Percentiles rank a stretch among this genome's conserved stretches.
These are phyloP conservation scores for Rapana venosa DNA, from an alignment of 2,888 invertebrate genomes.

Conservation along the genomic window DNA sequence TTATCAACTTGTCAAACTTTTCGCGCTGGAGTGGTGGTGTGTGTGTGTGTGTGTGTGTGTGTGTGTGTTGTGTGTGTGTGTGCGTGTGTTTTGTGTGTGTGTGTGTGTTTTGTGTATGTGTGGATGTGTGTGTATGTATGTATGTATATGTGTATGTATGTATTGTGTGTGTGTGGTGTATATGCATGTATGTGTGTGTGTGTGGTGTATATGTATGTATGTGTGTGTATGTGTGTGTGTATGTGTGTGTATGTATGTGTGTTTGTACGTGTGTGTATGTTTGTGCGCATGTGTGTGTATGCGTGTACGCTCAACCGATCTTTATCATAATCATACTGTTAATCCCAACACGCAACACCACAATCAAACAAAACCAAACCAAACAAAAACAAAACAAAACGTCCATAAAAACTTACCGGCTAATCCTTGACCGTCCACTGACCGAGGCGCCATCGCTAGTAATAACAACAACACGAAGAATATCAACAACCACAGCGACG, in stretches of 20 bases:
- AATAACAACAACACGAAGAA: slow-evolving; percentile 12
- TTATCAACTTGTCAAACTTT: too few relatives aligned
- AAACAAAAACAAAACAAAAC: not conserved
- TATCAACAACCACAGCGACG: not conserved
- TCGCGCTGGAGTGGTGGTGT: not conserved
- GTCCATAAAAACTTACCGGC: slow-evolving; percentile 4
- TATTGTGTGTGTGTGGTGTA: not conserved
- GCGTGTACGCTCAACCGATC: too few relatives aligned
- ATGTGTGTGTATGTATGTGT: not conserved
- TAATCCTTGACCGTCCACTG: slow-evolving; percentile 20
- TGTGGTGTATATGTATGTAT: slow-evolving; percentile 13
- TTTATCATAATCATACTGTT: not conserved
- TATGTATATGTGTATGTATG: not conserved
- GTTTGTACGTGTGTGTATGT: not conserved
- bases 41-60: not conserved
- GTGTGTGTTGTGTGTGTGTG: not conserved
- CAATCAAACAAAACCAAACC: not conserved
- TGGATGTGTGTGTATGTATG: slow-evolving; percentile 7
- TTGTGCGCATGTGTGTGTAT: not conserved
- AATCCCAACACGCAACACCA: not conserved
- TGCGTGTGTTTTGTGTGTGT: not conserved
- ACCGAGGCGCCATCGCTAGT: slow-evolving; percentile 14
- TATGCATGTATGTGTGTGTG: slow-evolving; percentile 9
- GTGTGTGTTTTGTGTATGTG: not conserved
- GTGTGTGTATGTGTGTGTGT: not conserved